Conservation (phyloP, 2,888 invertebrate species). For the Dendrolimus pini region DNA sequence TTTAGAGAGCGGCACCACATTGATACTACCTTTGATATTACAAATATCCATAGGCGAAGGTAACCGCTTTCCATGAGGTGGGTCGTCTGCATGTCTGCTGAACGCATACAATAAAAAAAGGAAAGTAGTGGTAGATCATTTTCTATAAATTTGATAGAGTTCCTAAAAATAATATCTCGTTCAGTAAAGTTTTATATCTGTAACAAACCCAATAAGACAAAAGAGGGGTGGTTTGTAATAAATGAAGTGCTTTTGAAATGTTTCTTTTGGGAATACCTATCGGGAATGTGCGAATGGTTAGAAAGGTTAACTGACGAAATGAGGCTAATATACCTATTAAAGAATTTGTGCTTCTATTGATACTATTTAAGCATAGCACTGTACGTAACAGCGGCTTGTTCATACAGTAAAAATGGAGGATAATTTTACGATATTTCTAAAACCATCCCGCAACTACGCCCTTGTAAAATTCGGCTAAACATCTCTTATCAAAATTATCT, state of each 20-base stretch:
- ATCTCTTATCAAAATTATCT: no score
- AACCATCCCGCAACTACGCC: background rate
- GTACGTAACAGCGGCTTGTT: background rate
- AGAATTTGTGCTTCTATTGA: conserved; percentile 37
- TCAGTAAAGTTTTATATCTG: conserved; percentile 10
- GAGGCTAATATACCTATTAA: conserved; percentile 28
- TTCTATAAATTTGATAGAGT: no score
- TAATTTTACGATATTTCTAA: background rate
- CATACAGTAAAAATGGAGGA: background rate
- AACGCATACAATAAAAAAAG: no score
- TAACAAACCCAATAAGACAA: conserved; percentile 27
- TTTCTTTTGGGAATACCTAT: conserved; percentile 36
- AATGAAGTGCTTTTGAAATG: conserved; percentile 41
- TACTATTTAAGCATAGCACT: conserved; percentile 20
- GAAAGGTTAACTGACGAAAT: conserved; percentile 43
- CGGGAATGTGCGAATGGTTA: conserved; percentile 38
- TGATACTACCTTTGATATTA: no score
- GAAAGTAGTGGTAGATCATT: no score
- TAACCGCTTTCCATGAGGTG: no score
- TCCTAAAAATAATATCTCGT: no score
- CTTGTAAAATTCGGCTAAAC: no score
- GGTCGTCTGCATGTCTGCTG: no score
- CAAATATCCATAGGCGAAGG: no score
- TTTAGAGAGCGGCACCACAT: no score
- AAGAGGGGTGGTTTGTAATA: conserved; percentile 38